phyloP scores from a whole-genome alignment of 2,797 vertebrate species.

The Neosilurus mollespiculum region DNA sequence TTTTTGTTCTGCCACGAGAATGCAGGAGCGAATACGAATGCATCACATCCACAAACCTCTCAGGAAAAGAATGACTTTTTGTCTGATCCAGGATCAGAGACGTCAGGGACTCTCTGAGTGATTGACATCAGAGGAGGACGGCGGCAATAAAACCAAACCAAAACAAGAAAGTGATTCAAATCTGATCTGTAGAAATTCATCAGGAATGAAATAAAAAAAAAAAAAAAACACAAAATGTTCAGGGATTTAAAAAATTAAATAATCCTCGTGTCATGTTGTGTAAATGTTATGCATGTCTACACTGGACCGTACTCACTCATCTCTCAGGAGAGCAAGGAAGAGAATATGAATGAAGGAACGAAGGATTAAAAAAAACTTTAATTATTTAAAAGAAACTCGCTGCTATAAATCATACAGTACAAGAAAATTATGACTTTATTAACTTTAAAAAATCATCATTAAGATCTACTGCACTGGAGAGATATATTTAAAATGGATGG shows the following conservation, averaged over 20 bases:
- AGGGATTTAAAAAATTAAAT: not conserved
- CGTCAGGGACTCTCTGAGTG: not conserved
- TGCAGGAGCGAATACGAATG: not conserved
- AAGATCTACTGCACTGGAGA: not conserved
- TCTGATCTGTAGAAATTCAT: not conserved
- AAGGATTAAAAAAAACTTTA: not conserved
- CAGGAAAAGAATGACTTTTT: not conserved
- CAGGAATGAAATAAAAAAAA: not conserved
- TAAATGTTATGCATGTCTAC: not conserved
- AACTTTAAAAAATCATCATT: not conserved
- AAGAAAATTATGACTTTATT: not conserved
- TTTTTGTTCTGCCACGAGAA: constrained; percentile 2
- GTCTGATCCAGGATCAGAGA: constrained; percentile 8
- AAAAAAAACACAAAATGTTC: too few relatives aligned
- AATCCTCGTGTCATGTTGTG: not conserved
- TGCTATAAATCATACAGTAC: not conserved
- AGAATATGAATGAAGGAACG: not conserved
- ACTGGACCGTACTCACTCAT: not conserved
- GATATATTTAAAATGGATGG: not conserved
- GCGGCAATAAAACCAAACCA: not conserved
- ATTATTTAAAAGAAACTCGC: not conserved
- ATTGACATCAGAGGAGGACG: not conserved
- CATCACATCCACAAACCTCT: not conserved
- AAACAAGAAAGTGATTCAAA: not conserved
- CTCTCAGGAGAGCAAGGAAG: not conserved